Conservation (phyloP, 2,797 vertebrate genomes). For the Gambelia wislizenii region DNA sequence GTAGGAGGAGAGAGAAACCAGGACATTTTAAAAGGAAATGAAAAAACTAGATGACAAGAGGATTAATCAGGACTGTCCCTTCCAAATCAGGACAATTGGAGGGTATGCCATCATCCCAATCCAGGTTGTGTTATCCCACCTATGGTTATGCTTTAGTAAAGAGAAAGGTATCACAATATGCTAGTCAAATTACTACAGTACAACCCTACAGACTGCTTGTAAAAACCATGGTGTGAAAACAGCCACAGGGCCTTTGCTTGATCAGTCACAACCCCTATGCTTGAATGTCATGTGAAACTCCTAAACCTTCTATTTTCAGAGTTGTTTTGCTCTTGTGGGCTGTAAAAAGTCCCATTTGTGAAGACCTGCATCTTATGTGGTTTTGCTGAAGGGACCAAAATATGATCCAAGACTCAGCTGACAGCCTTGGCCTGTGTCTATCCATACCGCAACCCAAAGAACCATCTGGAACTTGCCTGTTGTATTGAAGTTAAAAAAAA, state of each 20-base stretch:
- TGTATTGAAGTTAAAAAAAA: fast-evolving
- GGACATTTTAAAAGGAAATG: too few relatives aligned
- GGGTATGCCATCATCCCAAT: not conserved
- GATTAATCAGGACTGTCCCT: too few relatives aligned
- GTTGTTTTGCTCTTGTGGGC: slow-evolving; percentile 6
- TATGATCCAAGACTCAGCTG: slow-evolving; percentile 23
- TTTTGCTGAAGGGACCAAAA: slow-evolving; percentile 8
- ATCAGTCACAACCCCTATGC: slow-evolving; percentile 25
- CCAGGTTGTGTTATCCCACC: not conserved
- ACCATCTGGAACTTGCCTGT: not conserved
- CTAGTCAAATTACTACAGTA: not conserved
- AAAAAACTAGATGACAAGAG: too few relatives aligned
- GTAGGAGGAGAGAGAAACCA: too few relatives aligned
- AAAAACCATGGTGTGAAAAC: not conserved
- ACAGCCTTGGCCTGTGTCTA: not conserved
- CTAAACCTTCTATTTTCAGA: slow-evolving; percentile 44
- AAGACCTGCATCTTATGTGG: not conserved
- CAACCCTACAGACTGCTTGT: not conserved
- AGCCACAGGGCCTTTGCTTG: not conserved
- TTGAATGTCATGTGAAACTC: slow-evolving; percentile 68
- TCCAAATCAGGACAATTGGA: too few relatives aligned
- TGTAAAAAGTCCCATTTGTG: not conserved
- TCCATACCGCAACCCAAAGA: not conserved
- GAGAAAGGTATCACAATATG: not conserved
- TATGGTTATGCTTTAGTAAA: not conserved